These are phyloP conservation scores for Peromyscus nudipes DNA, from an alignment of 2,797 vertebrate species.

Conservation along the genomic window DNA sequence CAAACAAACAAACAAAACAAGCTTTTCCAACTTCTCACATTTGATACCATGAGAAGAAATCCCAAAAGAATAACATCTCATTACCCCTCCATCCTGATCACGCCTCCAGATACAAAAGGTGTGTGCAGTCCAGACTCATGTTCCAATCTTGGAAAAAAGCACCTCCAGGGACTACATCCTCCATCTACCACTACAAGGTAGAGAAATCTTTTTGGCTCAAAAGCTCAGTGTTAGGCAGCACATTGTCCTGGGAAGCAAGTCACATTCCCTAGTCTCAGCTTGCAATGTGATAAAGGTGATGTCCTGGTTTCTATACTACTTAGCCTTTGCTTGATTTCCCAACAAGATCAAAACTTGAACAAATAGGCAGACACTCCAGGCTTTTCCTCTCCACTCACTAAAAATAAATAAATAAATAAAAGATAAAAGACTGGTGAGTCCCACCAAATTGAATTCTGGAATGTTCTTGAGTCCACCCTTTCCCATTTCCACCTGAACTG, in stretches of 20 bases:
- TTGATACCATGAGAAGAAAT: background rate
- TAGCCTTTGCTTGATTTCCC: slow-evolving; percentile 46
- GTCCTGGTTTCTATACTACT: background rate
- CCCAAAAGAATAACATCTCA: accelerated
- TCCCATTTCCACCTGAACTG: background rate
- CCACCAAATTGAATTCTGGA: background rate
- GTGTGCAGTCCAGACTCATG: too few relatives aligned
- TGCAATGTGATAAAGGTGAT: background rate
- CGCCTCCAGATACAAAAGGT: too few relatives aligned
- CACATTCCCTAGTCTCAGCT: background rate
- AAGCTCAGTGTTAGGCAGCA: background rate
- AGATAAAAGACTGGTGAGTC: background rate
- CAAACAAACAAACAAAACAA: background rate
- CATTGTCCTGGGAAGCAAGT: background rate
- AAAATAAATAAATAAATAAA: too few relatives aligned
- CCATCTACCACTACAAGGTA: too few relatives aligned
- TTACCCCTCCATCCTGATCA: too few relatives aligned
- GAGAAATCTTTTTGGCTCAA: background rate
- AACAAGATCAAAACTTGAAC: background rate
- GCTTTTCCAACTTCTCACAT: background rate
- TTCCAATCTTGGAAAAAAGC: background rate
- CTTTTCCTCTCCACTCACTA: background rate
- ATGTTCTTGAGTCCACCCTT: background rate
- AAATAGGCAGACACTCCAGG: background rate
- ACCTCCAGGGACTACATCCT: background rate